Conservation (phyloP, 2,888 invertebrate species). For the Amiota mariae region DNA sequence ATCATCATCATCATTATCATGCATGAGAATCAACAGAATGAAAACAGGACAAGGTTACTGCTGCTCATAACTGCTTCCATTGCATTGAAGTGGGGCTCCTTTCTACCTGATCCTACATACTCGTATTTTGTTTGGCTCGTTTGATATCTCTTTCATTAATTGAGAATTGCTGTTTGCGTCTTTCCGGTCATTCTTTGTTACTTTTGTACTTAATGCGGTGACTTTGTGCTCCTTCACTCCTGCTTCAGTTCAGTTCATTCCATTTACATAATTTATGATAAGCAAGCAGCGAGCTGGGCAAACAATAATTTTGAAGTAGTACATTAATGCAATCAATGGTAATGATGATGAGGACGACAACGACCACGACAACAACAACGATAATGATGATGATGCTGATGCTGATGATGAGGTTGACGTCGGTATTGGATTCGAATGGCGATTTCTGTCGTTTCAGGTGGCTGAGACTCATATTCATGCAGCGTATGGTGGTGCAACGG, state of each 20-base stretch:
- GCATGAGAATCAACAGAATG: too few relatives aligned
- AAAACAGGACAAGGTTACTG: not conserved
- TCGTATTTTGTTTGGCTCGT: conserved; percentile 55
- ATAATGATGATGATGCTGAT: not conserved
- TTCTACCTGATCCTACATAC: not conserved
- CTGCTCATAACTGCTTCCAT: conserved; percentile 35
- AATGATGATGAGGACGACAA: conserved; percentile 21
- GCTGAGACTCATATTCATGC: conserved; percentile 46
- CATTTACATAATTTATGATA: conserved; percentile 73
- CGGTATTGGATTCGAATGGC: conserved; percentile 40
- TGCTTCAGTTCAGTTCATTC: conserved; percentile 33
- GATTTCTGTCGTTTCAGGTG: not conserved
- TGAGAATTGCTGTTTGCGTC: conserved; percentile 71
- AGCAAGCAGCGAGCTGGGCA: conserved; percentile 69
- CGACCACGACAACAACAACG: too few relatives aligned
- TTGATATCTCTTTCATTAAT: conserved; percentile 68
- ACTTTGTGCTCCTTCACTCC: conserved; percentile 17
- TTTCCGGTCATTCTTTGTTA: conserved; percentile 50
- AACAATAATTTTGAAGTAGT: conserved; percentile 73
- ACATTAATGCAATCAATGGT: conserved; percentile 67
- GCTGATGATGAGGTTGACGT: conserved; percentile 32
- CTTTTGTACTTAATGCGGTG: not conserved
- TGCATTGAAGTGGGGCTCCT: not conserved
- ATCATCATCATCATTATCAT: too few relatives aligned
- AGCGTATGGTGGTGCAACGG: conserved; percentile 3